Base-by-base conservation (phyloP, 2,113 vertebrate genomes). In the Gracilinanus agilis region DNA sequence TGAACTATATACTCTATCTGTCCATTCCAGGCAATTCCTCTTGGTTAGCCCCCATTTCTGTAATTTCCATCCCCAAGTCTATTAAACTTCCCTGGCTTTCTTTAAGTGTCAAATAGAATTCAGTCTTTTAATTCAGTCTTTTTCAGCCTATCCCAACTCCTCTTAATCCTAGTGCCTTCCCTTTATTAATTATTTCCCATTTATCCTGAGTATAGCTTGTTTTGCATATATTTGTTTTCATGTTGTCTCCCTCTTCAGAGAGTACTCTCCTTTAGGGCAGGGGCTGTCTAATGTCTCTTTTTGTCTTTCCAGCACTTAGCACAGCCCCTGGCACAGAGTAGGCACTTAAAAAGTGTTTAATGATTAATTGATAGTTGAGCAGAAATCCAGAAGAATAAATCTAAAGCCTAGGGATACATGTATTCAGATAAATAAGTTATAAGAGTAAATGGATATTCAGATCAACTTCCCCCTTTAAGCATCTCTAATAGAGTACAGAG, bases 11-110 rank as follows among this genome's bases (percentile, higher is more conserved):
- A 83, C 0, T 40, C 12, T 6, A 67, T 13, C 16, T 34, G 29
- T n/a, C 19, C 6, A 40, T 11, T 7, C 67, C 5, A 40, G 67
- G 67, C 0, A 40, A 23, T 40, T 83, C 34, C 9, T 40, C 24
- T 16, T 83, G n/a, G 0, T 16, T 40, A 0, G 21, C 67, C n/a
- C n/a, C 7, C 5, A 40, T 6, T 1, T 2, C n/a, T 40, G 13
- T 83, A 40, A 75, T 75, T 83, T n/a, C 6, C 5, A n/a, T 19
- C 5, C 34, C 5, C 21, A 16, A 21, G 67, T 9, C 16, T 83
- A 23, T 23, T 75, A 16, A n/a, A 75, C n/a, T 21, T 83, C 13
- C 67, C 34, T 75, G 12, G 12, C 13, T 67, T n/a, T 21, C 16
- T n/a, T n/a, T 34, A 67, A 75, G 34, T n/a, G 13, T n/a, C 67